Conservation (phyloP, 2,888 invertebrate species). For the Salticus scenicus region DNA sequence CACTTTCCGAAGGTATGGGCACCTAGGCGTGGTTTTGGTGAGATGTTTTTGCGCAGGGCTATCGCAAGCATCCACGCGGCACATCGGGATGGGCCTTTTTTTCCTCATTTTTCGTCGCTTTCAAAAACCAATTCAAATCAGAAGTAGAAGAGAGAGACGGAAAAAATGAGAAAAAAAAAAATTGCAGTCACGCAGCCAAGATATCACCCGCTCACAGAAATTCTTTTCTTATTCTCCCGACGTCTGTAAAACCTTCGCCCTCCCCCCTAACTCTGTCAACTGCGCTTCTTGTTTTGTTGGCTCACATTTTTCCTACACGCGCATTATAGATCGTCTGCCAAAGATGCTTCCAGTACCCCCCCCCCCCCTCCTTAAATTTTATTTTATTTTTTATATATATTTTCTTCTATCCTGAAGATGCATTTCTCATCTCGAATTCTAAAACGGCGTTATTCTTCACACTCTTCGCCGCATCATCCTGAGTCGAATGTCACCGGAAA, state of each 20-base stretch:
- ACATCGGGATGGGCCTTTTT: slow-evolving; percentile 51
- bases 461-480: slow-evolving; percentile 10
- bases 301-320: slow-evolving; percentile 66
- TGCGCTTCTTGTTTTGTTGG: slow-evolving; percentile 66
- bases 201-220: slow-evolving; percentile 67
- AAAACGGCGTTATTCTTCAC: slow-evolving; percentile 40
- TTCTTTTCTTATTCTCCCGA: slow-evolving; percentile 65
- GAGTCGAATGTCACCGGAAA: slow-evolving; percentile 4
- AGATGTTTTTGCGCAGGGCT: slow-evolving; percentile 55
- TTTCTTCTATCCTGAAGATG: slow-evolving; percentile 45
- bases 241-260: slow-evolving; percentile 61
- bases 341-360: slow-evolving; percentile 57
- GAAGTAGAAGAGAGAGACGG: slow-evolving; percentile 40
- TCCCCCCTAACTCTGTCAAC: slow-evolving; percentile 46
- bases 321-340: slow-evolving; percentile 68
- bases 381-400: slow-evolving; percentile 34
- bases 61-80: slow-evolving; percentile 60
- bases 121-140: slow-evolving; percentile 69
- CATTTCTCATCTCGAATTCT: slow-evolving; percentile 68
- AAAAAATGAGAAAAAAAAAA: slow-evolving; percentile 25
- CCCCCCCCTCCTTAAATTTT: slow-evolving; percentile 7
- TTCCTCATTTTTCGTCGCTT: slow-evolving; percentile 64
- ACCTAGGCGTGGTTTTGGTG: slow-evolving; percentile 22
- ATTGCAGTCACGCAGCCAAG: slow-evolving; percentile 67
- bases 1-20: background rate